Percentiles rank a stretch among this genome's conserved stretches.
phyloP scores from a whole-genome alignment of 2,797 vertebrate species.

The Megaceryle alcyon region DNA sequence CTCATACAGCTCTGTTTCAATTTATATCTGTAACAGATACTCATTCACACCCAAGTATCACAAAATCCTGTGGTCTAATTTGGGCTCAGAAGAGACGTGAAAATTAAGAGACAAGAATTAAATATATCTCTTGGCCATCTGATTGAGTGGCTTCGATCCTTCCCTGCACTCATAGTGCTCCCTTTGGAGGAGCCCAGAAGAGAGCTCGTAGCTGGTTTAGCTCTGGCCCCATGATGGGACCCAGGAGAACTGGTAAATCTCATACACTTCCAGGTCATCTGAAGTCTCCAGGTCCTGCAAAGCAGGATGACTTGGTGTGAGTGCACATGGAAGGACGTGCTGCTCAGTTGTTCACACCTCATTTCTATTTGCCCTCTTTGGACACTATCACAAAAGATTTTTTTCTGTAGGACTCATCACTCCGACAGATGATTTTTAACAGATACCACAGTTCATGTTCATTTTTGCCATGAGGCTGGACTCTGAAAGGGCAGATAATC shows the following conservation, averaged over 20 bases:
- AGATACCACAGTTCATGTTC: neutral
- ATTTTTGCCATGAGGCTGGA: neutral
- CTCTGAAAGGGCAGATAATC: neutral
- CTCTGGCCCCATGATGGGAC: neutral
- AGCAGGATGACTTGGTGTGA: neutral
- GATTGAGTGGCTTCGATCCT: neutral
- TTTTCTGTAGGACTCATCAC: neutral
- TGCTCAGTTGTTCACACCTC: neutral
- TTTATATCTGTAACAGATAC: neutral
- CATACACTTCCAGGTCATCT: neutral
- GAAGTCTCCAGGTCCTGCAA: neutral
- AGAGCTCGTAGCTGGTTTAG: neutral
- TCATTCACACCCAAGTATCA: neutral
- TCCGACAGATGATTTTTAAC: neutral
- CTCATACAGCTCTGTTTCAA: neutral
- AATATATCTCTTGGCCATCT: conserved; percentile 24
- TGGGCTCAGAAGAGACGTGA: neutral
- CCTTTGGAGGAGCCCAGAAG: neutral
- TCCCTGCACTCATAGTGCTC: neutral
- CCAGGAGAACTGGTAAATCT: neutral
- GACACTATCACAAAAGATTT: neutral
- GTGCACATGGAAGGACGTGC: neutral
- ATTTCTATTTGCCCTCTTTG: neutral
- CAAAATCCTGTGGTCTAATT: conserved; percentile 17
- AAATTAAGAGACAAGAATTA: conserved; percentile 1